phyloP scores from a whole-genome alignment of 2,797 vertebrate species.

The Sitta carolinensis region DNA sequence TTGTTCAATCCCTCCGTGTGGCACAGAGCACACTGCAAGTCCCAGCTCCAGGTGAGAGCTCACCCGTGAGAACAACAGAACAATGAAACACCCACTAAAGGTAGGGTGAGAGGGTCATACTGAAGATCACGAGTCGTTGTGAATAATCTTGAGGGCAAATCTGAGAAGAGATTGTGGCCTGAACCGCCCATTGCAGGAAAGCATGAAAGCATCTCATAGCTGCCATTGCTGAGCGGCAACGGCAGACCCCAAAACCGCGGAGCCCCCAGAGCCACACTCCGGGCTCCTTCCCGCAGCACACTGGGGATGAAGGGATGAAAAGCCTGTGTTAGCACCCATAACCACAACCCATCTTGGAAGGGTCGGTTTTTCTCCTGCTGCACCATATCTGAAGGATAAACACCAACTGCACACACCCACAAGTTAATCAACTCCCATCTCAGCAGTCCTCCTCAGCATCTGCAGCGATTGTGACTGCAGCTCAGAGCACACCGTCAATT shows the following conservation, averaged over 20 bases:
- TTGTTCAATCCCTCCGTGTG: fast-evolving
- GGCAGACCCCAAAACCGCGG: not conserved
- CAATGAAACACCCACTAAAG: not conserved
- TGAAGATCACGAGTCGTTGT: not conserved
- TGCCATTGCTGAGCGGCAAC: not conserved
- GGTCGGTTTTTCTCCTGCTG: not conserved
- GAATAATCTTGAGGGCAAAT: not conserved
- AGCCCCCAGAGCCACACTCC: not conserved
- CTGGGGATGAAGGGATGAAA: not conserved
- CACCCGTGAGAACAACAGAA: not conserved
- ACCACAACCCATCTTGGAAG: not conserved
- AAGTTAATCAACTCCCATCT: not conserved
- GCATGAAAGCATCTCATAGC: not conserved
- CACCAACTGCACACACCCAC: not conserved
- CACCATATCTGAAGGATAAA: not conserved
- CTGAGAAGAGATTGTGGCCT: not conserved
- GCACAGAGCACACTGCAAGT: not conserved
- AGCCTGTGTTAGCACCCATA: not conserved
- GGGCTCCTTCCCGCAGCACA: not conserved
- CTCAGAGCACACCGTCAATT: not conserved
- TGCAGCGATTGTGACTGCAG: not conserved
- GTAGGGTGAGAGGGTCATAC: not conserved
- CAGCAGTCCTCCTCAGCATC: not conserved
- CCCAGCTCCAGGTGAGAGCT: not conserved
- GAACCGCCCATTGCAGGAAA: not conserved